A percentile compares a stretch with the other conserved stretches of the same genome.
phyloP scores from a whole-genome alignment of 37 sponge, comb jelly and placozoan genomes.

The Sycon ciliatum region DNA sequence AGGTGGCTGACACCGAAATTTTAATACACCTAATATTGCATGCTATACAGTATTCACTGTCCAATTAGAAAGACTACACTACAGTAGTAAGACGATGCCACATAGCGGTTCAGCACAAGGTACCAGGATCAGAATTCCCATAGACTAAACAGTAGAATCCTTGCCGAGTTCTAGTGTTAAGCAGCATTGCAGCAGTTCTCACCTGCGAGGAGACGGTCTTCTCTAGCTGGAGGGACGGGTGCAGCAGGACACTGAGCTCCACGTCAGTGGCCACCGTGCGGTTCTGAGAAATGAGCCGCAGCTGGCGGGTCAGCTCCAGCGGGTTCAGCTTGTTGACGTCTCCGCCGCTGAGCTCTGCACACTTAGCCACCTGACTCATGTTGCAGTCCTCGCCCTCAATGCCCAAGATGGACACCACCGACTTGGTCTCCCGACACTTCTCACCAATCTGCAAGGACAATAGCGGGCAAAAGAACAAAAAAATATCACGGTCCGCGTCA shows the following conservation, averaged over 20 bases:
- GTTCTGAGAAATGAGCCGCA: slow-evolving; percentile 80
- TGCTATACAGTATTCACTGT: neutral
- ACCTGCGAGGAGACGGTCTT: neutral
- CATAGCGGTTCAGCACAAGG: no score
- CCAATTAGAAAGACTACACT: neutral
- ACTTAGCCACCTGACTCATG: slow-evolving; percentile 62
- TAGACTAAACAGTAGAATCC: no score
- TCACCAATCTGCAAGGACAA: slow-evolving; percentile 62
- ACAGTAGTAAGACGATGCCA: no score
- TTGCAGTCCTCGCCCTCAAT: slow-evolving; percentile 78
- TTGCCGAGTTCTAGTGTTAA: no score
- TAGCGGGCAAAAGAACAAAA: neutral
- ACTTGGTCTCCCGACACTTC: slow-evolving; percentile 54
- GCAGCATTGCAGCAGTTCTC: no score
- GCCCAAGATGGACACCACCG: slow-evolving; percentile 69
- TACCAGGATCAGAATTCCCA: no score
- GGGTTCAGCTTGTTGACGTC: slow-evolving; percentile 90
- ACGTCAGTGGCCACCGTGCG: slow-evolving; percentile 79
- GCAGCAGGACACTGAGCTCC: slow-evolving; percentile 26
- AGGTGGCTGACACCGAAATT: no score
- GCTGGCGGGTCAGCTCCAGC: slow-evolving; percentile 88
- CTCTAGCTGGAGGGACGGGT: slow-evolving; percentile 18
- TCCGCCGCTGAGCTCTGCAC: slow-evolving; percentile 72
- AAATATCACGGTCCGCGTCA: no score
- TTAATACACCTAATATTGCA: no score